Percentiles rank a stretch among this genome's conserved stretches.
Evolutionary conservation across 2,113 vertebrate genomes (phyloP).

Genomic region (Etia nguti): DNA sequence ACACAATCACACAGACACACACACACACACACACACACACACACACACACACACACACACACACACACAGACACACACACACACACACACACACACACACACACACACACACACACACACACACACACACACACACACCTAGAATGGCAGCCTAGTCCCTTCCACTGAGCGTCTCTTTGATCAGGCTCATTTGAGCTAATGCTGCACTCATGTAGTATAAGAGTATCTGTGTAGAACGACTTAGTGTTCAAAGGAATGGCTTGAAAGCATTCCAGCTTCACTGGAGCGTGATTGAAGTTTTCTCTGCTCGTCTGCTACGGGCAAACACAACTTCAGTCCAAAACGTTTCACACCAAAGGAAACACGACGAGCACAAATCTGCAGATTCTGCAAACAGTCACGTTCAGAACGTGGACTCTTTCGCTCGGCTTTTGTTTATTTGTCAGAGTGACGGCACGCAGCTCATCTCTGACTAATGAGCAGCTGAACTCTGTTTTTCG

Average conservation of each 20-base stretch:
- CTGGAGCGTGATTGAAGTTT: not conserved
- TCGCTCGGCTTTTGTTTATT: not conserved
- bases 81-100: not conserved
- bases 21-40: accelerated
- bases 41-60: accelerated
- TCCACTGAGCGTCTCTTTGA: not conserved
- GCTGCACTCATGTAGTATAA: not conserved
- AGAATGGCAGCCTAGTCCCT: not conserved
- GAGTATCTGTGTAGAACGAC: not conserved
- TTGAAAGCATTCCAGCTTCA: not conserved
- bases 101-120: accelerated
- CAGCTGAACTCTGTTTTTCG: not conserved
- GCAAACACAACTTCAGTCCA: not conserved
- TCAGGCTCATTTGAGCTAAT: not conserved
- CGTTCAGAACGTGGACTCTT: not conserved
- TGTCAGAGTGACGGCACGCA: not conserved
- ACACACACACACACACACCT: not conserved
- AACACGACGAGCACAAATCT: not conserved
- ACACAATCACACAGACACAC: accelerated
- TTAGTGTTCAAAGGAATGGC: not conserved
- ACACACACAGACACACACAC: accelerated
- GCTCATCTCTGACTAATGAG: not conserved
- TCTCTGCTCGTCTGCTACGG: not conserved
- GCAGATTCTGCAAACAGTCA: not conserved
- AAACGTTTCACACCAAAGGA: not conserved